Base-by-base conservation (phyloP, 2,888 invertebrate genomes). In the Torymus texanus region DNA sequence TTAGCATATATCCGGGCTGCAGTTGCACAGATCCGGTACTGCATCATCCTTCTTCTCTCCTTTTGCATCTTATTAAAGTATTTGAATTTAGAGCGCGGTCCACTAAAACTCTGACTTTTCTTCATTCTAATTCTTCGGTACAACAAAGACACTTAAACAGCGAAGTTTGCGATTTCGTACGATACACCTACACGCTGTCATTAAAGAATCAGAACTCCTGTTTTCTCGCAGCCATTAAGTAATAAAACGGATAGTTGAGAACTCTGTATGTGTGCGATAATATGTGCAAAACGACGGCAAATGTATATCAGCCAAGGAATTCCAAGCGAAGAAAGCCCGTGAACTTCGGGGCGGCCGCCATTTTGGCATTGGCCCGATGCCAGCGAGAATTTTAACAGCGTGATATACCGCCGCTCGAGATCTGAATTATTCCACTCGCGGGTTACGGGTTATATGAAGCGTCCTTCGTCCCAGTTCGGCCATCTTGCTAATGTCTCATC, bases 1-100 rank as follows among this genome's bases (percentile, higher is more conserved):
- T 79, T 79, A 65, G 75, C 75, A 79, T 75, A 66, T 67, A 66
- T 67, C n/a, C 21, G 2, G 61, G 41, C 67, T 71, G 75, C 75
- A 71, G n/a, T 74, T 77, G 70, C 63, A 74, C 70, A 12, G 24
- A 24, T 62, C 41, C 41, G 8, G 4, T n/a, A 14, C 50, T 21
- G 67, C 16, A 56, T 55, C 24, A 41, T 14, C 41, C 13, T 50
- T 21, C 2, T 2, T 21, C 21, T 51, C 18, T 14, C 24, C 58
- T 12, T 21, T 68, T 75, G n/a, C 70, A 71, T 61, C 62, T 58
- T 65, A 77, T 62, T 77, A 58, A 63, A 53, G n/a, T 14, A 72
- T 72, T 78, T 59, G 3, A 66, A 78, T 72, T 51, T 66, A 53
- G 41, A 41, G 8, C 41, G 8, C 41, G 41, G 1, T 5, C 41